Base-by-base conservation (phyloP, 2,888 invertebrate genomes). In the Ichneumoninae sp. region DNA sequence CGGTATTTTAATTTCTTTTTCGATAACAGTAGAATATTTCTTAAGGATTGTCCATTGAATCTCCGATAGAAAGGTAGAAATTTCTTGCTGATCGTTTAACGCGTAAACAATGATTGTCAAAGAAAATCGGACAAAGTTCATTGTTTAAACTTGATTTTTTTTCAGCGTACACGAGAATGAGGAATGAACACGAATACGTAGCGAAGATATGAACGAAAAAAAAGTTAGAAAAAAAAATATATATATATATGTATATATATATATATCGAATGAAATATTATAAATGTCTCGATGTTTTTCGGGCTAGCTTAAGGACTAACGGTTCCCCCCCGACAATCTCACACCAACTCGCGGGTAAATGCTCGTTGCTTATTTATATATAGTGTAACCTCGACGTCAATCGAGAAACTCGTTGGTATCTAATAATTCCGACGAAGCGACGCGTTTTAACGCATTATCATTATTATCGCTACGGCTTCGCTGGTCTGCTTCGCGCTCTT, bases 281-380 rank as follows among this genome's bases (percentile, higher is more conserved):
- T 57, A 33, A 57, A 54, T 73, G 71, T 65, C 70, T 65, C 63
- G 52, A 52, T 71, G 65, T 19, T 50, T 70, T 52, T 60, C 50
- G 22, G 71, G 52, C 79, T 79, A 71, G 65, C 71, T 79, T 70
- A 79, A 40, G 10, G 36, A 79, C 52, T 71, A 79, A 26, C 4
- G 36, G 22, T 60, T 26, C 33, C 26, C 36, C 5, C 19, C 44
- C 33, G n/a, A 69, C 7, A 30, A 47, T 69, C n/a, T 33, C 36
- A 47, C 47, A 26, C 26, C 44, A 50, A 52, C 60, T 7, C 26
- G n/a, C n/a, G 22, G 33, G 10, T 63, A 63, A n/a, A 19, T 66
- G 47, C 57, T 78, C 78, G 78, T 70, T 78, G 78, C 57, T 70
- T 60, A 44, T 74, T 47, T 60, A 44, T 69, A 57, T 70, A 33